Conservation (phyloP, 1,140 invertebrate species). For the Philaenus spumarius region DNA sequence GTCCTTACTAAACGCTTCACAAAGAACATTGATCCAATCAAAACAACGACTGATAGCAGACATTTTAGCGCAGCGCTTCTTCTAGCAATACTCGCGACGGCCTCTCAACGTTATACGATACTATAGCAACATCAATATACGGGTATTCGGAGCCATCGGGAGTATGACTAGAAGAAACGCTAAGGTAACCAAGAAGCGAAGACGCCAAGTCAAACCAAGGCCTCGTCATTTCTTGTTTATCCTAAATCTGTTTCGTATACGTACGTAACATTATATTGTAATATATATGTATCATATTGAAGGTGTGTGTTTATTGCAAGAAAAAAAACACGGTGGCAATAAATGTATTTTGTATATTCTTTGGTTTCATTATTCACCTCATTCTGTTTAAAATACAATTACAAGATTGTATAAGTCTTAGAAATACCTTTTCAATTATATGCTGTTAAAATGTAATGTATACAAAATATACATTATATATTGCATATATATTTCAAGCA, state of each 20-base stretch:
- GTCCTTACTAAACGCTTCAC: slow-evolving; percentile 27
- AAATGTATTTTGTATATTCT: slow-evolving; percentile 23
- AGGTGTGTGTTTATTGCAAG: slow-evolving; percentile 22
- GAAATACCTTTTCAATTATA: too few species aligned
- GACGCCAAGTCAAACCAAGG: too few species aligned
- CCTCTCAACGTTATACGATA: not conserved
- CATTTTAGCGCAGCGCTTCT: not conserved
- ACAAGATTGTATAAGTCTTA: too few species aligned
- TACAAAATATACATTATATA: too few species aligned
- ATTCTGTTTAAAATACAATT: too few species aligned
- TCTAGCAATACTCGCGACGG: not conserved
- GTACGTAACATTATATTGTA: not conserved
- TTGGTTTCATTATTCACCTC: too few species aligned
- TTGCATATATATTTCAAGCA: too few species aligned
- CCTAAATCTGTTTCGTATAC: not conserved
- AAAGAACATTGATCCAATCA: slow-evolving; percentile 1
- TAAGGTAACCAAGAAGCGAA: not conserved
- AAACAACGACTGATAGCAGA: not conserved
- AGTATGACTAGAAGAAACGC: not conserved
- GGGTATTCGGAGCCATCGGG: too few species aligned
- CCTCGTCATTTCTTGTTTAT: not conserved
- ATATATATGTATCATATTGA: slow-evolving; percentile 17
- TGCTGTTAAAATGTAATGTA: too few species aligned
- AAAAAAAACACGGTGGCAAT: slow-evolving; percentile 29
- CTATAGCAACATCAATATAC: not conserved